Evolutionary conservation across 2,113 vertebrate genomes (phyloP).

Genomic region (Myodes glareolus): DNA sequence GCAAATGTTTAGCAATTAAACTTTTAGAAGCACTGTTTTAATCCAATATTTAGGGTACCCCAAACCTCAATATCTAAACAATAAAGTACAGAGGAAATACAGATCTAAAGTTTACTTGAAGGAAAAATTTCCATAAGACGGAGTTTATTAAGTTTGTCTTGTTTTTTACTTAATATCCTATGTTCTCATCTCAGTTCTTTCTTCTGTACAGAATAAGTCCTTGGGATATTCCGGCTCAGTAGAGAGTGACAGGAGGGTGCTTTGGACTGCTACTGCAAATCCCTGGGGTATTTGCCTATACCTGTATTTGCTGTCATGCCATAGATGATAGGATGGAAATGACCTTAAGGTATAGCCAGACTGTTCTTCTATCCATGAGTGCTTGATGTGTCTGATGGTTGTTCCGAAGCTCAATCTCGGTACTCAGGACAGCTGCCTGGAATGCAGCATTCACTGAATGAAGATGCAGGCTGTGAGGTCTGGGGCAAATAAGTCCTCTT

Average conservation of each 20-base stretch:
- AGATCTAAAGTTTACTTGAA: not conserved
- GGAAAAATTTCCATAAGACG: not conserved
- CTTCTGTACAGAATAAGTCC: not conserved
- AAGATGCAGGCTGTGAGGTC: not conserved
- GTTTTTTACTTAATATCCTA: not conserved
- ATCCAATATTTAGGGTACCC: not conserved
- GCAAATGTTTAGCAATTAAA: constrained; percentile 5
- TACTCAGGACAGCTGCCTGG: not conserved
- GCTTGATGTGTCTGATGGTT: not conserved
- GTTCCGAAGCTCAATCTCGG: not conserved
- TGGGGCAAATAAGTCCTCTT: not conserved
- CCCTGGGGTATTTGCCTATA: not conserved
- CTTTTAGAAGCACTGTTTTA: not conserved
- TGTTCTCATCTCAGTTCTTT: not conserved
- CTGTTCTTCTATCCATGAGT: not conserved
- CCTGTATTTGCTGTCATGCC: not conserved
- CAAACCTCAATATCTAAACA: not conserved
- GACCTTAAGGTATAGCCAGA: not conserved
- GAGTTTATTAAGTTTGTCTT: constrained; percentile 8
- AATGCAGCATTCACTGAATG: not conserved
- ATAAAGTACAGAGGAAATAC: not conserved
- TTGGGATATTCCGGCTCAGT: not conserved
- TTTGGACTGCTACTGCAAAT: not conserved
- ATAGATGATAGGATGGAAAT: too few relatives aligned
- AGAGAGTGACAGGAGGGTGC: not conserved